A percentile compares a stretch with the other conserved stretches of the same genome.
phyloP scores from a whole-genome alignment of 2,113 vertebrate genomes.

The Catharus fuscescens region DNA sequence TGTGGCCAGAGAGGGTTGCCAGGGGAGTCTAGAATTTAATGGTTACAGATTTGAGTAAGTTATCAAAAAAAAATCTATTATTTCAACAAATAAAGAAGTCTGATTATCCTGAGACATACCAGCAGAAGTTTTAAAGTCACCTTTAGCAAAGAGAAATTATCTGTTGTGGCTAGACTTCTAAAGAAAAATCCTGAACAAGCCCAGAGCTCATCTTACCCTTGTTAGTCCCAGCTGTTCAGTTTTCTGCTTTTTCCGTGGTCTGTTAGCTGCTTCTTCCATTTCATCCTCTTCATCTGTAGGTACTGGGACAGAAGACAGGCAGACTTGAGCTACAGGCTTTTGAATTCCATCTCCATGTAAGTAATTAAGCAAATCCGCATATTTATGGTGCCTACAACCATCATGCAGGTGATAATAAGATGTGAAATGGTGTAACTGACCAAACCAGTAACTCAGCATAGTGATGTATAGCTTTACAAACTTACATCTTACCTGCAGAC shows the following conservation, averaged over 20 bases:
- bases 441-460: not conserved
- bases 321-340: not conserved
- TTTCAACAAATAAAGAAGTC: not conserved
- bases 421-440: not conserved
- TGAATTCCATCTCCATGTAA: not conserved
- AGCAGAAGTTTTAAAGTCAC: not conserved
- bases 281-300: slow-evolving; percentile 93
- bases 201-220: slow-evolving; percentile 74
- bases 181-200: not conserved
- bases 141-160: not conserved
- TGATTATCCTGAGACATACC: not conserved
- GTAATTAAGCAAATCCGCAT: not conserved
- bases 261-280: slow-evolving; percentile 82
- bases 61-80: not conserved
- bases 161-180: not conserved
- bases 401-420: not conserved
- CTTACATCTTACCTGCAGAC: slow-evolving; percentile 87
- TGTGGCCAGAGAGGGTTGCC: slow-evolving; percentile 94
- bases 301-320: slow-evolving; percentile 72
- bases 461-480: not conserved
- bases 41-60: not conserved
- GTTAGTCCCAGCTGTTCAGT: slow-evolving; percentile 93
- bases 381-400: not conserved
- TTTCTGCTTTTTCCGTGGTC: slow-evolving; percentile 96
- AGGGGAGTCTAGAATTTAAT: slow-evolving; percentile 85